Base-by-base conservation (phyloP, 2,797 vertebrate genomes). In the Pterois miles region DNA sequence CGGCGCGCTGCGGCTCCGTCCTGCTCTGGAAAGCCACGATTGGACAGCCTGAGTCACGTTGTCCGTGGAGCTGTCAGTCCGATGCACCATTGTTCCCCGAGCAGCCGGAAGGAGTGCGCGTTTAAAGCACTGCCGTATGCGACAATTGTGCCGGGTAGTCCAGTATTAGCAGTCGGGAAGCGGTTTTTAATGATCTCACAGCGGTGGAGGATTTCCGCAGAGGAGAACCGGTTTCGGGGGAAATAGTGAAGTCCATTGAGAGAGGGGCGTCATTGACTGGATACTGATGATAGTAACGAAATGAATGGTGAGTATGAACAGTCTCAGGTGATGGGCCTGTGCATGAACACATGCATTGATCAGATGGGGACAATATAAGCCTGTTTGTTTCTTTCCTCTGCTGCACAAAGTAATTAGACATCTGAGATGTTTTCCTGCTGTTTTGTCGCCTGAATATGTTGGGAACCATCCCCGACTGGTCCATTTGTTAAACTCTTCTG, bases 51-150 rank as follows among this genome's bases (percentile, higher is more conserved):
- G 6, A 85, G 92, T 95, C 94, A 96, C 95, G 94, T 95, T 93
- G 90, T 78, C 74, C 82, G 87, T 38, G 86, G 58, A 91, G 86
- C 94, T 91, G 93, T 94, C 93, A 92, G 89, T 82, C 83, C 87
- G 80, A 85, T 92, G 93, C 95, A 95, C 95, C 94, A 96, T 95
- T 96, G 95, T 96, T 95, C 92, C 91, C 86, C 2, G 71, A 88
- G 92, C 88, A 91, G 91, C 94, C 91, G 93, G 94, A 93, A 93
- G 89, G 83, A 86, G 84, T 60, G 91, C 73, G 60, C 60, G 71
- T 78, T 52, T 34, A 66, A 57, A 81, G 75, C 86, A 7, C 81
- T 74, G 80, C 60, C 76, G 66, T 71, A 86, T 85, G 90, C 90
- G 88, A 85, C 88, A 89, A 86, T 76, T 70, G 88, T 70, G 85